A percentile compares a stretch with the other conserved stretches of the same genome.
These are phyloP conservation scores for Brachionus koreanus DNA, from an alignment of 1,140 invertebrate genomes.

Conservation along the genomic window DNA sequence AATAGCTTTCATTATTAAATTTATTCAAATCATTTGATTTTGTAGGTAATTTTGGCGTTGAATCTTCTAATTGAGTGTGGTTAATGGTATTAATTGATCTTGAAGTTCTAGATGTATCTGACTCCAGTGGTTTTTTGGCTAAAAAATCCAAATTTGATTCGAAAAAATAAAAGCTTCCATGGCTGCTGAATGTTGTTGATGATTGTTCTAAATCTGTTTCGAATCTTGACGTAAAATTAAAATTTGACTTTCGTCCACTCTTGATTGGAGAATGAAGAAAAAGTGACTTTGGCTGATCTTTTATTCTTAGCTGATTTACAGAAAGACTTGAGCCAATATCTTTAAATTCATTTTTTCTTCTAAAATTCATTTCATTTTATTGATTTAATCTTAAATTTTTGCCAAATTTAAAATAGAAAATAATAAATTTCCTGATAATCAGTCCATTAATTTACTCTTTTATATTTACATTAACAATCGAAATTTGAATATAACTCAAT, in stretches of 20 bases:
- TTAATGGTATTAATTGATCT: neutral
- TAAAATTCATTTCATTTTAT: constrained; percentile 28
- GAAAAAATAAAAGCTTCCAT: constrained; percentile 19
- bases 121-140: neutral
- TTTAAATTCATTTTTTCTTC: neutral
- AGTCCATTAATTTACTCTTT: neutral
- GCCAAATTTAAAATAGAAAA: neutral
- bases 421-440: neutral
- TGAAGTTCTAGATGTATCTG: neutral
- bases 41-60: neutral
- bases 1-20: neutral
- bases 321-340: neutral
- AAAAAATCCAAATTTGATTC: constrained; percentile 2
- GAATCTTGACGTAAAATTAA: neutral
- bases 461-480: neutral
- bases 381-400: neutral
- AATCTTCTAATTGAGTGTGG: neutral
- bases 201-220: neutral
- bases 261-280: neutral
- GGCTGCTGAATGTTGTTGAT: constrained; percentile 6
- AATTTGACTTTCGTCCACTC: neutral
- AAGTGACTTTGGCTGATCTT: neutral
- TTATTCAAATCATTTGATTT: neutral
- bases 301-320: neutral
- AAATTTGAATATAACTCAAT: neutral